Percentiles rank a stretch among this genome's conserved stretches.
Conservation (phyloP, 2,888 invertebrate species). For the Philaethria dido region DNA sequence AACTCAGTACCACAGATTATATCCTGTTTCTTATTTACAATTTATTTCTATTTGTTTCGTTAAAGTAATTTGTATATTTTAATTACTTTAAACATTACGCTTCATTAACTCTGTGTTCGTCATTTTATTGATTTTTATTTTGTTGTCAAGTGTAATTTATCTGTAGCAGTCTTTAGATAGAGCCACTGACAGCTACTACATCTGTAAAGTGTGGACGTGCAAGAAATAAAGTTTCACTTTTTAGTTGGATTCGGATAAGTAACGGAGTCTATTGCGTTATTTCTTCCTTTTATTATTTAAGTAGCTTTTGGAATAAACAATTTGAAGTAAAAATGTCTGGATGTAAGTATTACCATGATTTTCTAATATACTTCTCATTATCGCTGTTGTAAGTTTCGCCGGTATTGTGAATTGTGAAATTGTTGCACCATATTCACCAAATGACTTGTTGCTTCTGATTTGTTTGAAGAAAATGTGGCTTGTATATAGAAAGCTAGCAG, state of each 20-base stretch:
- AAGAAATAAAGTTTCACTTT: slow-evolving; percentile 9
- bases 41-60: background rate
- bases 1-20: background rate
- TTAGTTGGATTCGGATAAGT: slow-evolving; percentile 17
- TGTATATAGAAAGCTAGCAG: background rate
- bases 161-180: background rate
- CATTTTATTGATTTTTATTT: slow-evolving; percentile 1
- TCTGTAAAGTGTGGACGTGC: slow-evolving; percentile 16
- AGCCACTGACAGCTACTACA: slow-evolving; percentile 7
- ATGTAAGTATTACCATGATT: slow-evolving; percentile 56
- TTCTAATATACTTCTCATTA: background rate
- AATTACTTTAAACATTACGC: background rate
- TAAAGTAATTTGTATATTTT: background rate
- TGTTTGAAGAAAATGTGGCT: background rate
- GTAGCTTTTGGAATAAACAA: background rate
- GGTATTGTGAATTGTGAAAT: slow-evolving; percentile 1
- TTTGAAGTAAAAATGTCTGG: slow-evolving; percentile 55
- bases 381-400: background rate
- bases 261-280: slow-evolving; percentile 5
- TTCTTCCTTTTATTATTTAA: background rate
- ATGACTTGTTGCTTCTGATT: slow-evolving; percentile 6
- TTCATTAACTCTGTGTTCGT: background rate
- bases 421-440: slow-evolving; percentile 13
- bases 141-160: slow-evolving; percentile 1
- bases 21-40: background rate